A percentile compares a stretch with the other conserved stretches of the same genome.
These are phyloP conservation scores for Hiodon alosoides DNA, from an alignment of 2,113 vertebrate genomes.

Conservation along the genomic window DNA sequence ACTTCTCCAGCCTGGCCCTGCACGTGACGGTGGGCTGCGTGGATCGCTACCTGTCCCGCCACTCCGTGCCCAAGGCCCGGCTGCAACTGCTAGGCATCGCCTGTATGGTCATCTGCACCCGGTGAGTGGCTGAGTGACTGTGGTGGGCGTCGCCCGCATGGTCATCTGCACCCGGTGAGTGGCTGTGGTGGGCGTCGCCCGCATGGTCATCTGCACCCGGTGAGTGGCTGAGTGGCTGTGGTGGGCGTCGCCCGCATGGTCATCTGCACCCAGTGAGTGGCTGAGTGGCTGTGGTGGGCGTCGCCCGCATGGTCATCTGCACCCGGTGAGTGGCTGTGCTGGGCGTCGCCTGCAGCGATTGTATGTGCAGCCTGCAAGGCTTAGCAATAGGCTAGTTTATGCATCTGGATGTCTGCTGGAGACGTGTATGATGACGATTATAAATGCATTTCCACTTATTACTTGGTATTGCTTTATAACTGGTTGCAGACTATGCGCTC, in stretches of 20 bases:
- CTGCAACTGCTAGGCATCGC: conserved; percentile 94
- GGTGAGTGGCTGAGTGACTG: conserved; percentile 59
- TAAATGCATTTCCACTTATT: no score
- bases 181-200: no score
- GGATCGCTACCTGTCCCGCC: conserved; percentile 80
- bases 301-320: not conserved
- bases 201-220: not conserved
- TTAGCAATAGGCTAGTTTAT: no score
- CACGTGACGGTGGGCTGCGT: conserved; percentile 89
- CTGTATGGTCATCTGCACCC: conserved; percentile 97
- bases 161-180: not conserved
- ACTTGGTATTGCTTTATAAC: no score
- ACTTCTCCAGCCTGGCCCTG: conserved; percentile 86
- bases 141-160: not conserved
- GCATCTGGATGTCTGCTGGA: no score
- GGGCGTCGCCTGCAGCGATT: no score
- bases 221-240: no score
- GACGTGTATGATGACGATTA: no score
- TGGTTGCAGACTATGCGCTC: no score
- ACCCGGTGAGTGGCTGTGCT: not conserved
- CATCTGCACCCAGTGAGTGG: not conserved
- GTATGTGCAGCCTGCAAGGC: no score
- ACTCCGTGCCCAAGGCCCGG: conserved; percentile 74
- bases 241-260: no score
- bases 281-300: no score